Evolutionary conservation across 2,888 invertebrate genomes (phyloP), one percentile per base, ranked within the genome.

Genomic region (Sinodicranocentrus sp.): DNA sequence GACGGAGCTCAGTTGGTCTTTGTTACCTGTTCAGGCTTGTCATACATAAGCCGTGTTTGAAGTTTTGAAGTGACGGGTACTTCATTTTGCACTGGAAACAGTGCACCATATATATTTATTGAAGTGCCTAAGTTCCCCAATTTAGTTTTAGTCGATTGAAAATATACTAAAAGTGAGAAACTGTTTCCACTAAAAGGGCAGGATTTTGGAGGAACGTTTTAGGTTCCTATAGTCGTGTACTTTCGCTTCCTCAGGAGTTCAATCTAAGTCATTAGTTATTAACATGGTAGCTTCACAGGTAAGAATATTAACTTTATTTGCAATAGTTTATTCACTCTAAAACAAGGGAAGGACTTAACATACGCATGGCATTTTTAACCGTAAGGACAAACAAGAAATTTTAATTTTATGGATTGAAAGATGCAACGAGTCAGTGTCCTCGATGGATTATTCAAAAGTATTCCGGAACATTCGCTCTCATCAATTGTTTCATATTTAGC

Each of bases 241-340:
- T n/a, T 13, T 43, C 26, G 15, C 26, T 57, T 19, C 39, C 59
- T 19, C 52, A 80, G 80, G 72, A 80, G 80, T 80, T 72, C 65
- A 79, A 72, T 80, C 80, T 80, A 80, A 80, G 80, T 80, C 80
- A 80, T 63, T 79, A 80, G 43, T 57, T 77, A 10, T 13, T 80
- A 80, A 65, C 44, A 80, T 80, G 80, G 72, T 57, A 23, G 28
- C 43, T 57, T 21, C 43, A 43, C 71, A 79, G 72, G 72, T 79
- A 79, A 71, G 71, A 23, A n/a, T n/a, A n/a, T n/a, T n/a, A n/a
- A n/a, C n/a, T 33, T 33, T 33, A 33, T 33, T 33, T 33, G n/a
- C n/a, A 33, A 33, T 6, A 33, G 33, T 33, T 33, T 33, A 33
- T n/a, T n/a, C n/a, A n/a, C n/a, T n/a, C n/a, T n/a, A n/a, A n/a